These are phyloP conservation scores for Anthopleura sola DNA, from an alignment of 64 coral and sea anemone genomes.

Conservation along the genomic window DNA sequence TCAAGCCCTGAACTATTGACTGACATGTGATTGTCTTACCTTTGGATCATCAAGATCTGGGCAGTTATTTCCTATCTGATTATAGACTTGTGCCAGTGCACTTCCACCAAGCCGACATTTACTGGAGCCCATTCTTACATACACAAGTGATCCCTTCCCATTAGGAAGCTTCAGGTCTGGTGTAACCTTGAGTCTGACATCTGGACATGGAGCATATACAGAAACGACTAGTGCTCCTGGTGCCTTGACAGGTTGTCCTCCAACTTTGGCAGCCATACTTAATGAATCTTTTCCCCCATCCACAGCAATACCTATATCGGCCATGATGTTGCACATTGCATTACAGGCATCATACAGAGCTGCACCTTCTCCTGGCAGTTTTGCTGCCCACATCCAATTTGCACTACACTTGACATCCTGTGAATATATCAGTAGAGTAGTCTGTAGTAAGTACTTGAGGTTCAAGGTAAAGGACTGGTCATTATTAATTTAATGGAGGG, in stretches of 20 bases:
- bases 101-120: slow-evolving; percentile 83
- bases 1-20: too few relatives aligned
- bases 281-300: slow-evolving; percentile 99
- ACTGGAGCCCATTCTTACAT: slow-evolving; percentile 48
- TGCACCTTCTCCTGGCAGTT: slow-evolving; percentile 84
- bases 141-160: slow-evolving; percentile 60
- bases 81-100: slow-evolving; percentile 86
- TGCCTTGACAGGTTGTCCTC: slow-evolving; percentile 76
- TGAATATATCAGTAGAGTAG: neutral
- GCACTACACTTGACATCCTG: slow-evolving; percentile 98
- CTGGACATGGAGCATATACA: slow-evolving; percentile 88
- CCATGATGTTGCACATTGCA: slow-evolving; percentile 91
- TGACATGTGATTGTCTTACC: too few relatives aligned
- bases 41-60: slow-evolving; percentile 79
- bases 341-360: slow-evolving; percentile 79
- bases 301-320: slow-evolving; percentile 72
- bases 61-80: slow-evolving; percentile 72
- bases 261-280: slow-evolving; percentile 96
- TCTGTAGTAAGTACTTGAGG: too few relatives aligned
- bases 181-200: slow-evolving; percentile 80
- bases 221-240: slow-evolving; percentile 90
- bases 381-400: slow-evolving; percentile 99
- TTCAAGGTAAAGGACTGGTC: too few relatives aligned
- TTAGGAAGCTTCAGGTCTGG: slow-evolving; percentile 84
- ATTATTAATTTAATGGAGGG: too few relatives aligned